Base-by-base conservation (phyloP, 2,888 invertebrate genomes). In the Tinea pellionella region DNA sequence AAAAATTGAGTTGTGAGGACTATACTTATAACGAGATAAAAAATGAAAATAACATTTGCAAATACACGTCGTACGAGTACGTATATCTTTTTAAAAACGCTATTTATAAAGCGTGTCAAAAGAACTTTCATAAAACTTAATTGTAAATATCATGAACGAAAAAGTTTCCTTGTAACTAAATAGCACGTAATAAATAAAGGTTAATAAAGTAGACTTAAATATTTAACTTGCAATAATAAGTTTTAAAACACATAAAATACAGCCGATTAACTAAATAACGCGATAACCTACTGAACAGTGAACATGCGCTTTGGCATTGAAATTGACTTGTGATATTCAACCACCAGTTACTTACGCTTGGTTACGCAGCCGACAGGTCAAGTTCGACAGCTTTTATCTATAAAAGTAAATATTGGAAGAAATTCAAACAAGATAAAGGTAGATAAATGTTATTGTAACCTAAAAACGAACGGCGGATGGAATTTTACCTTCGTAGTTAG, bases 381-480 rank as follows among this genome's bases (percentile, higher is more conserved):
- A 80, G 75, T 75, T 78, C 73, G 78, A 74, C 73, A 65, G 73
- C 73, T 77, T 69, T 71, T 71, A 68, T 70, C 68, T 69, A 61
- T 60, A 41, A 29, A 16, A 30, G 59, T 51, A 53, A 37, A 55
- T 59, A 62, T 64, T 61, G 64, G 61, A 59, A 43, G 29, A 30
- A 62, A 58, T 61, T 59, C 63, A 63, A 64, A 61, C 59, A 59
- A 51, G 63, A 65, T 64, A 13, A 13, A 30, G 16, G 24, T 53
- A 24, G 9, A 8, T 37, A 37, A 37, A 37, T 37, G 9, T 37
- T 37, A 37, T 37, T 37, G n/a, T 30, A 37, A 37, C 37, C 24
- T 41, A 41, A 8, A 41, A 41, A 6, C 12, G 2, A 24, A 2
- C 6, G 24, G 2, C 3, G 3, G 24, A 41, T n/a, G 13, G n/a